phyloP scores from a whole-genome alignment of 2,888 invertebrate genomes.

The Drosophila subquinaria region DNA sequence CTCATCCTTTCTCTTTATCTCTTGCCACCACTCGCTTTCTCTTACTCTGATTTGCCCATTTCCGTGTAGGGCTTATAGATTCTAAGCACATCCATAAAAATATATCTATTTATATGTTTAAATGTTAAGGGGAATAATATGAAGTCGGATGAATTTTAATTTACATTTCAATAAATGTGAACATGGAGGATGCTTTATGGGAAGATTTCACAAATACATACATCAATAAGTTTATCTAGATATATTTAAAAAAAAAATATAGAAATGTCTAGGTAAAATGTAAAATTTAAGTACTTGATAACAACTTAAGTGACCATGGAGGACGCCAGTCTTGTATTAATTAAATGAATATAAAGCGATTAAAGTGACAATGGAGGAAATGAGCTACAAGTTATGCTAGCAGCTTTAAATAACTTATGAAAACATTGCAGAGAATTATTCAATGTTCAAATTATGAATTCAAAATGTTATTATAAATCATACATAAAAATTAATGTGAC shows the following conservation, averaged over 20 bases:
- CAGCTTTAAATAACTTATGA: neutral
- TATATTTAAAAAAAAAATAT: neutral
- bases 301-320: neutral
- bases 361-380: neutral
- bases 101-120: neutral
- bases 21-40: constrained; percentile 1
- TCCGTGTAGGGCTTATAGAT: neutral
- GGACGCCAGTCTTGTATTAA: too few relatives aligned
- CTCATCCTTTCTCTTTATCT: neutral
- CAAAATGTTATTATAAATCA: neutral
- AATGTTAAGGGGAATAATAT: neutral
- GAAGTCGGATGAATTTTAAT: neutral
- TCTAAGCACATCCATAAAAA: constrained; percentile 3
- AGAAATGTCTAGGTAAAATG: neutral
- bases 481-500: neutral
- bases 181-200: neutral
- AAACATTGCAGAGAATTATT: neutral
- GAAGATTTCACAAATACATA: neutral
- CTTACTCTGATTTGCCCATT: neutral
- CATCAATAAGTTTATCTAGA: neutral
- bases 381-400: neutral
- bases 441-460: neutral
- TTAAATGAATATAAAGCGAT: too few relatives aligned
- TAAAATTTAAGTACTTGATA: neutral
- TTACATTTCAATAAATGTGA: neutral